Evolutionary conservation across 1,140 invertebrate species (phyloP).

Genomic region (Camponotus vicinus): DNA sequence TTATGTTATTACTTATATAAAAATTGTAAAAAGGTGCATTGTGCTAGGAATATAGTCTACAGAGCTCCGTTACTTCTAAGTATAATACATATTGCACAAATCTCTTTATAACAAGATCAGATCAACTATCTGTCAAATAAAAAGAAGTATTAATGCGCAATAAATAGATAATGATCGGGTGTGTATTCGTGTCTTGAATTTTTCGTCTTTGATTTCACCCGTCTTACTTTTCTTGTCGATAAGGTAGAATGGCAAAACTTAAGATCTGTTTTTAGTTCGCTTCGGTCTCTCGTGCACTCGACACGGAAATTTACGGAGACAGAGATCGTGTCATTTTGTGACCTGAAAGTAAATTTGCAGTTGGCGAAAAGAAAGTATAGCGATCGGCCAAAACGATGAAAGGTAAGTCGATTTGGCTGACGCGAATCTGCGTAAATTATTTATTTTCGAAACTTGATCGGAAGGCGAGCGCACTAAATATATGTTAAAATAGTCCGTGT

Average conservation of each 20-base stretch:
- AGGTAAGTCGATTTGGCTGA: constrained; percentile 65
- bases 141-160: background rate
- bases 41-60: background rate
- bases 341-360: constrained; percentile 38
- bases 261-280: constrained; percentile 59
- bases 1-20: background rate
- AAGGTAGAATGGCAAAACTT: constrained; percentile 56
- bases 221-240: constrained; percentile 50
- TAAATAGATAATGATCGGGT: constrained; percentile 47
- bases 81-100: background rate
- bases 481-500: constrained; percentile 43
- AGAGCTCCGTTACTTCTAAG: background rate
- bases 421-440: constrained; percentile 2
- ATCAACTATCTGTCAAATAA: background rate
- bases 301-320: background rate
- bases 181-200: background rate
- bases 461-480: constrained; percentile 68
- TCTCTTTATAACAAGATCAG: constrained; percentile 3
- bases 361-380: background rate
- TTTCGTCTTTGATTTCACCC: no score
- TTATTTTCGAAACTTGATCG: constrained; percentile 25
- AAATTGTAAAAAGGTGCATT: background rate
- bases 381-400: constrained; percentile 33
- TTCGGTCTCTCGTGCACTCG: constrained; percentile 9
- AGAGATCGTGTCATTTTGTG: background rate